Evolutionary conservation across 2,888 invertebrate species (phyloP).

Genomic region (Caenorhabditis sp.): DNA sequence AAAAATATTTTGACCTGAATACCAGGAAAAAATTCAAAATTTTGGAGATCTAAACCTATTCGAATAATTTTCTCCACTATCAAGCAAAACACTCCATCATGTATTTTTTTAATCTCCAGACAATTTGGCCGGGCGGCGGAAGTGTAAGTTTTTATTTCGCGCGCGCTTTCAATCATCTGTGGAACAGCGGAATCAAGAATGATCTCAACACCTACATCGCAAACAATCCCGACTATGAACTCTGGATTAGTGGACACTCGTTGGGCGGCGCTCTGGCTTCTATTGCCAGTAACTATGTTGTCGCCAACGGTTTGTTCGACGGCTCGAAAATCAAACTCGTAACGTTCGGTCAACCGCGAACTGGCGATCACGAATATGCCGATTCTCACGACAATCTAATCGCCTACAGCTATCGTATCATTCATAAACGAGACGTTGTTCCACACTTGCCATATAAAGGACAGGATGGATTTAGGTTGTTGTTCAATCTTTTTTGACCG

Average conservation of each 20-base stretch:
- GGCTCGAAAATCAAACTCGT: conserved; percentile 36
- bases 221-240: conserved; percentile 40
- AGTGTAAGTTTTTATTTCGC: conserved; percentile 32
- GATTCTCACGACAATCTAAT: conserved; percentile 41
- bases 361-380: conserved; percentile 48
- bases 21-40: too few species aligned
- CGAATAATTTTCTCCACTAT: too few species aligned
- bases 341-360: conserved; percentile 56
- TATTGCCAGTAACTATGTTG: conserved; percentile 42
- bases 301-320: conserved; percentile 27
- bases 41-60: too few species aligned
- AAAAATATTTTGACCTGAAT: too few species aligned
- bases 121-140: conserved; percentile 41
- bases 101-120: too few species aligned
- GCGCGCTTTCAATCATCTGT: conserved; percentile 39
- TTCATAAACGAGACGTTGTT: conserved; percentile 44
- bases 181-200: conserved; percentile 35
- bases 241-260: conserved; percentile 46
- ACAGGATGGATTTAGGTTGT: conserved; percentile 38
- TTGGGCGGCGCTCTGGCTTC: conserved; percentile 53
- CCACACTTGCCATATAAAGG: conserved; percentile 48
- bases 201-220: conserved; percentile 21
- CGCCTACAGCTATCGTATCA: conserved; percentile 41
- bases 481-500: too few species aligned
- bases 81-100: too few species aligned